Percentiles rank a stretch among this genome's conserved stretches.
phyloP scores from a whole-genome alignment of 1,140 invertebrate species.

The Drosophila subobscura region DNA sequence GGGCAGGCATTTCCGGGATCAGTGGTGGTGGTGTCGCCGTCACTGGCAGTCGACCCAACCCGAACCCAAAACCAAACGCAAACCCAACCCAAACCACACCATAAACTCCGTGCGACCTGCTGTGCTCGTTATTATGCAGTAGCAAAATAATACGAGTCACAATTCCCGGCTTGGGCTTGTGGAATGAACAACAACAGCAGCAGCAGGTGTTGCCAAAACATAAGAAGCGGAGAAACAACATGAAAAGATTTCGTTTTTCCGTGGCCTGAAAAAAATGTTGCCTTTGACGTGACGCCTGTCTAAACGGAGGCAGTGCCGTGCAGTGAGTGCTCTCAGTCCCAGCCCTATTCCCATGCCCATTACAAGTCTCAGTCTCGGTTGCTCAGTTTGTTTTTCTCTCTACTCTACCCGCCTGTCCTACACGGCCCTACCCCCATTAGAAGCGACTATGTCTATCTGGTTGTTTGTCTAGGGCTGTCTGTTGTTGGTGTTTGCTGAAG shows the following conservation, averaged over 20 bases:
- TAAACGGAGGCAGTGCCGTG: slow-evolving; percentile 36
- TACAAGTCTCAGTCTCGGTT: no score
- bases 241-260: slow-evolving; percentile 37
- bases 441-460: slow-evolving; percentile 16
- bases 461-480: slow-evolving; percentile 23
- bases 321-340: slow-evolving; percentile 14
- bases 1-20: slow-evolving; percentile 49
- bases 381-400: no score
- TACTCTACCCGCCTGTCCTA: no score
- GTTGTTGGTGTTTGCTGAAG: slow-evolving; percentile 28
- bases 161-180: slow-evolving; percentile 1
- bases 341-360: neutral
- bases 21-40: slow-evolving; percentile 25
- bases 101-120: slow-evolving; percentile 48
- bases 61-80: neutral
- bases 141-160: slow-evolving; percentile 50
- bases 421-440: neutral
- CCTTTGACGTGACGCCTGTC: slow-evolving; percentile 36
- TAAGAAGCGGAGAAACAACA: slow-evolving; percentile 47
- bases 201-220: slow-evolving; percentile 60
- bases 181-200: slow-evolving; percentile 43
- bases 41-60: slow-evolving; percentile 22
- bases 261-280: slow-evolving; percentile 10
- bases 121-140: slow-evolving; percentile 58
- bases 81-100: slow-evolving; percentile 26